Conservation (phyloP, 2,797 vertebrate species). For the Synaphobranchus kaupii region DNA sequence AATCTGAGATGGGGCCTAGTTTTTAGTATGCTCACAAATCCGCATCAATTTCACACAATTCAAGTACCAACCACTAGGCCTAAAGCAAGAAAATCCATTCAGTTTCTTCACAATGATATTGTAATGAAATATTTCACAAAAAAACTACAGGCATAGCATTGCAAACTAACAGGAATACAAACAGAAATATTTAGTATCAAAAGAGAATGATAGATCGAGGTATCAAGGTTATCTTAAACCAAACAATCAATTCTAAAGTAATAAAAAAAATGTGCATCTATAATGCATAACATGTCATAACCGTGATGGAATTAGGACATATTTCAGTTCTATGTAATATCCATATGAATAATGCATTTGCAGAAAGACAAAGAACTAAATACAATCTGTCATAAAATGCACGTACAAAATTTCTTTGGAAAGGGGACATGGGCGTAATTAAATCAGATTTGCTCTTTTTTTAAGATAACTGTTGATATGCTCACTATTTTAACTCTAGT, state of each 20-base stretch:
- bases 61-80: too few relatives aligned
- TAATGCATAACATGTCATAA: neutral
- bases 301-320: neutral
- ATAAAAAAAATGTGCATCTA: neutral
- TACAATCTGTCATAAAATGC: neutral
- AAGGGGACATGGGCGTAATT: neutral
- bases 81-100: neutral
- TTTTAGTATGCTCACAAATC: neutral
- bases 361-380: neutral
- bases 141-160: neutral
- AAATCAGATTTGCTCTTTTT: neutral
- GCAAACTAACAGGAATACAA: neutral
- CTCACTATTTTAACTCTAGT: neutral
- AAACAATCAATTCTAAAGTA: neutral
- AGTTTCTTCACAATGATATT: neutral
- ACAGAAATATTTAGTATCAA: neutral
- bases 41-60: neutral
- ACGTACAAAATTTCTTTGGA: neutral
- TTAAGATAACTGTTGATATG: neutral
- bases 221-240: neutral
- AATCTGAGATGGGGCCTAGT: neutral
- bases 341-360: neutral
- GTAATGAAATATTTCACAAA: neutral
- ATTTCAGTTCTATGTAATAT: neutral
- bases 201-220: neutral